These are phyloP conservation scores for Leptinotarsa lineolata DNA, from an alignment of 1,140 invertebrate species.

Conservation along the genomic window DNA sequence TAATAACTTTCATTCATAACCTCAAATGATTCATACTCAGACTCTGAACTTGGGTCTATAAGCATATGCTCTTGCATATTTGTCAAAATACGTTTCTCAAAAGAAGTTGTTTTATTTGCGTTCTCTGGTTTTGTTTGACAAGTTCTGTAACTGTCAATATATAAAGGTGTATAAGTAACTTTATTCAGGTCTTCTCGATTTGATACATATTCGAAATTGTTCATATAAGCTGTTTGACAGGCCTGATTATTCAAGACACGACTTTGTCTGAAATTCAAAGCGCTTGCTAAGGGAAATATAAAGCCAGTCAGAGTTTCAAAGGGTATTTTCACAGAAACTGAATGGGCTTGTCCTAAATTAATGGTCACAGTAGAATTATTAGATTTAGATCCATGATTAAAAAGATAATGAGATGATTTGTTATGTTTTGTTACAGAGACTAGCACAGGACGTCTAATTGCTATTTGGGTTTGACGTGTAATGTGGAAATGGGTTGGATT, in stretches of 20 bases:
- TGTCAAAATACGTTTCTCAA: conserved; percentile 43
- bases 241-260: conserved; percentile 33
- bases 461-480: conserved; percentile 39
- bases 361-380: conserved; percentile 38
- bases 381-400: conserved; percentile 23
- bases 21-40: conserved; percentile 10
- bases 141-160: conserved; percentile 32
- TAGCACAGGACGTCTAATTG: conserved; percentile 39
- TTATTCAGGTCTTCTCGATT: conserved; percentile 7
- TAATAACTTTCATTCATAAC: neutral
- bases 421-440: conserved; percentile 33
- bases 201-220: conserved; percentile 28
- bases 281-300: conserved; percentile 50
- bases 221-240: conserved; percentile 47
- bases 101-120: conserved; percentile 24
- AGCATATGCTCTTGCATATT: conserved; percentile 42
- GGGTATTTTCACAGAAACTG: conserved; percentile 46
- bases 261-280: conserved; percentile 43
- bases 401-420: conserved; percentile 30
- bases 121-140: conserved; percentile 16
- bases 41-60: conserved; percentile 20
- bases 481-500: conserved; percentile 54
- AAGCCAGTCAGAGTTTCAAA: conserved; percentile 46
- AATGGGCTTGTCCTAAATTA: conserved; percentile 41
- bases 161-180: conserved; percentile 39